These are phyloP conservation scores for Ridgeia piscesae DNA, from an alignment of 1,140 invertebrate species.

Conservation along the genomic window DNA sequence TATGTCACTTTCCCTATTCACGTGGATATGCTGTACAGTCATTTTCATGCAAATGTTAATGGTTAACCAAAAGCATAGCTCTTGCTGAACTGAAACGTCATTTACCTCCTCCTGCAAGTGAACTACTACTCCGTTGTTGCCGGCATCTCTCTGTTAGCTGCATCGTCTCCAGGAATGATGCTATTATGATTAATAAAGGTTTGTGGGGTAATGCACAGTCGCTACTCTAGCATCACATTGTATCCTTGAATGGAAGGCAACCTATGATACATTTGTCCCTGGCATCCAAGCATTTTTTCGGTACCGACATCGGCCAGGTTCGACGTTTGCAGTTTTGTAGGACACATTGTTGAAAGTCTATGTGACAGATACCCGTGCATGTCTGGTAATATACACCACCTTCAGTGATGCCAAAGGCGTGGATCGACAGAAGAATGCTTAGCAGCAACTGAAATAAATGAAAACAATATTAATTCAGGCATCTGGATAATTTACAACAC, in stretches of 20 bases:
- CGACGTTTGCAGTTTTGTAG: background rate
- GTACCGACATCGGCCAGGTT: background rate
- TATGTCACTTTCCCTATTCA: too few species aligned
- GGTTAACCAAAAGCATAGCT: background rate
- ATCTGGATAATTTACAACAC: too few species aligned
- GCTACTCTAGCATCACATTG: background rate
- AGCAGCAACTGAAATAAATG: background rate
- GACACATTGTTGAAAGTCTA: background rate
- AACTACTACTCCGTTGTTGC: background rate
- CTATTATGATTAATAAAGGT: background rate
- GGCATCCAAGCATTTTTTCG: background rate
- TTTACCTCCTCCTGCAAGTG: background rate
- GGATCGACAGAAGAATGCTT: background rate
- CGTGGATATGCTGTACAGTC: too few species aligned
- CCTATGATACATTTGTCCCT: background rate
- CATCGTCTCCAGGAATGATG: background rate
- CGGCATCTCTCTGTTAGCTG: background rate
- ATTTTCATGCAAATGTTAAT: background rate
- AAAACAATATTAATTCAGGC: background rate
- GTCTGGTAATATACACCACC: background rate
- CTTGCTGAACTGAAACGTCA: background rate
- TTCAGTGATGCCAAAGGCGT: background rate
- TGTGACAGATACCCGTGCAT: background rate
- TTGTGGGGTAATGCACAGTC: background rate
- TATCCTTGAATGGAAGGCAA: background rate